Base-by-base conservation (phyloP, 2,797 vertebrate genomes). In the Psittacula derbiana region DNA sequence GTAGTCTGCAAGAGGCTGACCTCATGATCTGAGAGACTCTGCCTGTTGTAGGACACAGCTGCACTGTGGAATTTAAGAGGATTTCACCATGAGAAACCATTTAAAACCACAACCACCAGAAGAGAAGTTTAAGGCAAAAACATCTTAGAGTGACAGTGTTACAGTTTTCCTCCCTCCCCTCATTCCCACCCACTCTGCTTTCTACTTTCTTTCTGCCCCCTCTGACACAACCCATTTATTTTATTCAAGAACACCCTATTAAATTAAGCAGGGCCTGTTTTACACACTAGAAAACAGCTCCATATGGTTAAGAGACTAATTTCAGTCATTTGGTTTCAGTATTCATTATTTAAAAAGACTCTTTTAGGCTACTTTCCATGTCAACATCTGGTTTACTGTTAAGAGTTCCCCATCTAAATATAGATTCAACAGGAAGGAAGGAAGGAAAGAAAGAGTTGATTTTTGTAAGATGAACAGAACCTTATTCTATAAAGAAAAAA, bases 341-440 rank as follows among this genome's bases (percentile, higher is more conserved):
- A 93, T 78, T 91, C 85, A 66, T 73, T 71, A 78, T 80, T 82
- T 60, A 1, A 76, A 94, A 72, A 66, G 60, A 69, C 74, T 86
- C 33, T 91, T 89, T 86, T 46, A 91, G 65, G 76, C 93, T 91
- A 75, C 71, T 88, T 95, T 97, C 92, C 86, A 86, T 61, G 66
- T 94, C 90, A 95, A 89, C 89, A 96, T 95, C 95, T 94, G 91
- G 86, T 93, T 95, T 91, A 93, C 80, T 87, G 69, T 80, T 88
- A 82, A 85, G 30, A 93, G 73, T n/a, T 95, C 73, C 60, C 72
- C 73, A 86, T 79, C 80, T 90, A 93, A 96, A 96, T 71, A 95
- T 84, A 96, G 90, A 75, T 69, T 76, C 27, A 78, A 78, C 82
- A 92, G 87, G 71, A 96, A 96, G 88, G 81, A 91, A 96, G 90